A percentile compares a stretch with the other conserved stretches of the same genome.
phyloP scores from a whole-genome alignment of 2,797 vertebrate species.

The Sparus aurata region DNA sequence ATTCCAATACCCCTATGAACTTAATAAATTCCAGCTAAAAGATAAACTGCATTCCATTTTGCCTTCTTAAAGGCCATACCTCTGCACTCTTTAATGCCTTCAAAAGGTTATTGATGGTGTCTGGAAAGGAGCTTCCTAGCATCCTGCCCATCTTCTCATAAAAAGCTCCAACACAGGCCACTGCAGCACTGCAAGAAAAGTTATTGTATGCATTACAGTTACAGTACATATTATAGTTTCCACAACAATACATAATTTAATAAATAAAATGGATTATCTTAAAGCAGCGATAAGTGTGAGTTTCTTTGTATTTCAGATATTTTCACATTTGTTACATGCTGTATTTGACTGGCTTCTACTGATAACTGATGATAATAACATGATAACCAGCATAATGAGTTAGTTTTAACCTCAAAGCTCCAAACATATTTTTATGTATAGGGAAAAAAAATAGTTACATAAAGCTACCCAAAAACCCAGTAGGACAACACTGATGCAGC shows the following conservation, averaged over 20 bases:
- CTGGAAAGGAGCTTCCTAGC: conserved; percentile 98
- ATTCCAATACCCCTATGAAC: background rate
- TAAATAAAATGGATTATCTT: background rate
- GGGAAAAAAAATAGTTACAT: no score
- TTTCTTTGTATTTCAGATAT: background rate
- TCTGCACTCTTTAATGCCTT: conserved; percentile 98
- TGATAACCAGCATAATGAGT: background rate
- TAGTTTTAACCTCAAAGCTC: background rate
- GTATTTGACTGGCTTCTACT: background rate
- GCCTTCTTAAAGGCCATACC: conserved; percentile 78
- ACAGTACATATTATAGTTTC: background rate
- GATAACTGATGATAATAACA: background rate
- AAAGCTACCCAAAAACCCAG: background rate
- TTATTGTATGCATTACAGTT: background rate
- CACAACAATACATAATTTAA: background rate
- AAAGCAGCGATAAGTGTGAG: background rate
- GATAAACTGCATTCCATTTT: background rate
- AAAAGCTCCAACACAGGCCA: conserved; percentile 97
- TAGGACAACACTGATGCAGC: background rate
- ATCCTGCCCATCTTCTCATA: conserved; percentile 99
- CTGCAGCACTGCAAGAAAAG: conserved; percentile 90
- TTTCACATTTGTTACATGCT: background rate
- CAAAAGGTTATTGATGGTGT: conserved; percentile 97
- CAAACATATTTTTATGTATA: background rate
- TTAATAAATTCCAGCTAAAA: background rate